A percentile compares a stretch with the other conserved stretches of the same genome.
Evolutionary conservation across 1,140 invertebrate genomes (phyloP).

Genomic region (Tetraneura akinire): DNA sequence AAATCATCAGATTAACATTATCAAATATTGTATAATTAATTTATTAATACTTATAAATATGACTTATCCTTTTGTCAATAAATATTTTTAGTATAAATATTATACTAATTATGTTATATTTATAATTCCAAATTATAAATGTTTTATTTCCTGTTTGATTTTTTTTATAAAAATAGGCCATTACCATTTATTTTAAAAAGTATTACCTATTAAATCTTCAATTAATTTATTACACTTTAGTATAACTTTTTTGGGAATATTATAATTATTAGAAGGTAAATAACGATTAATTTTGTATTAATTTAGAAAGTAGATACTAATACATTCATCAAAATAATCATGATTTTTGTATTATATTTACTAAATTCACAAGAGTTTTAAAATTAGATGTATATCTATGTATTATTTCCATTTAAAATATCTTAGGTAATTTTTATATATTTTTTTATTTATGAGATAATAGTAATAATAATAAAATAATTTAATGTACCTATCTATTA

Average conservation of each 20-base stretch:
- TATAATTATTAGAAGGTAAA: slow-evolving; percentile 8
- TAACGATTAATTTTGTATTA: not conserved
- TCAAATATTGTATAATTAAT: not conserved
- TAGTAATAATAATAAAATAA: no score
- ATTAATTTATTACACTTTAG: not conserved
- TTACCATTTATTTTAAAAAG: not conserved
- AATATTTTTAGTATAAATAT: not conserved
- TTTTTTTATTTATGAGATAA: not conserved
- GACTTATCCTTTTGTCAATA: not conserved
- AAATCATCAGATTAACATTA: not conserved
- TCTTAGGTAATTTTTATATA: slow-evolving; percentile 4
- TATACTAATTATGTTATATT: no score
- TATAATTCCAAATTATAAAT: no score
- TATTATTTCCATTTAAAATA: not conserved
- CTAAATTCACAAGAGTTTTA: not conserved
- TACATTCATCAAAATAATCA: no score
- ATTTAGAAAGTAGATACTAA: not conserved
- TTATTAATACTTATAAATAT: not conserved
- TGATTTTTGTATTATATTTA: not conserved
- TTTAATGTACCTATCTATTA: no score
- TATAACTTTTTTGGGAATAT: slow-evolving; percentile 5
- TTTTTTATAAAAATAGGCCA: no score
- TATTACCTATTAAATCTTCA: not conserved
- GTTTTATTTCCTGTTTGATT: not conserved
- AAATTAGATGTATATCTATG: not conserved